Evolutionary conservation across 2,113 vertebrate genomes (phyloP), one percentile per base, ranked within the genome.

Genomic region (Fregetta grallaria): DNA sequence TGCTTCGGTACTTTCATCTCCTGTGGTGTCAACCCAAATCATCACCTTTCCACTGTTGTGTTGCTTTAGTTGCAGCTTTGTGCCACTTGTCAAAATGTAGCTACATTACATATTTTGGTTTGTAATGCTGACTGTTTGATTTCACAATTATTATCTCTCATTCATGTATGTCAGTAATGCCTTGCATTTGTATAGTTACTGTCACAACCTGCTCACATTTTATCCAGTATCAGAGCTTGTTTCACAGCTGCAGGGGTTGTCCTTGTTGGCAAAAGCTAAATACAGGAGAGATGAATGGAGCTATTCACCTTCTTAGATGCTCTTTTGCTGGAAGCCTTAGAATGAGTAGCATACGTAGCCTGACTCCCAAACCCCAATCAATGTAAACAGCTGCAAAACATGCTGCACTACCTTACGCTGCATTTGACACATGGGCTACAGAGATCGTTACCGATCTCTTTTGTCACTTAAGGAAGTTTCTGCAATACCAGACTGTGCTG

Each of bases 141-240:
- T 97, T 88, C 73, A 38, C 88, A 80, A 56, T 94, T 90, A 49
- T 23, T 91, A 42, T 78, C 53, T 90, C n/a, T 91, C 71, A 65
- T 59, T 94, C 91, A 53, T 53, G 59, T 38, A 27, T 42, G 66
- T 38, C 85, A 92, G 67, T 50, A 88, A 63, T 84, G 78, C 66
- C 84, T 87, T 83, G 86, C n/a, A 66, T 86, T 90, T 89, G 59
- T 87, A 52, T 11, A 71, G 55, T 9, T 70, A 29, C 81, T 96
- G 95, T 93, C 94, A 97, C 90, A 87, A 86, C 42, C 71, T 90
- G 72, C 91, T 97, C 67, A 26, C 16, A 19, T 94, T 90, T 78
- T 80, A 63, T 50, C 58, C 73, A 27, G 52, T 47, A 58, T 62
- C 63, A 83, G 93, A 94, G 30, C 29, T 89, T 82, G 55, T 88